These are phyloP conservation scores for Sphaerophoria taeniata DNA, from an alignment of 2,888 invertebrate species.

Conservation along the genomic window DNA sequence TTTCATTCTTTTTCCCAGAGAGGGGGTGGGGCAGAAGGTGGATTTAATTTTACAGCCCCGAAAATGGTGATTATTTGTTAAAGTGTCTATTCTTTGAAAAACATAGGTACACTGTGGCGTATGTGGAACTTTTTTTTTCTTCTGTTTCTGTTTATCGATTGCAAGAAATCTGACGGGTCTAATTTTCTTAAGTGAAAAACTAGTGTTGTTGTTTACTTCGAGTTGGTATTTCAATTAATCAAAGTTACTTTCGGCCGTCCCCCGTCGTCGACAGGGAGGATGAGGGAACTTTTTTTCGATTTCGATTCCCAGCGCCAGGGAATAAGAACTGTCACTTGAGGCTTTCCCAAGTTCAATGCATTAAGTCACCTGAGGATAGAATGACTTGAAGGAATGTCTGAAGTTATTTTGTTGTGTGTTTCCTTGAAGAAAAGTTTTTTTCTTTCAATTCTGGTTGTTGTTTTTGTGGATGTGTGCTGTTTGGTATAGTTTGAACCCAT, in stretches of 20 bases:
- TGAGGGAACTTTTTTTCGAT: slow-evolving; percentile 12
- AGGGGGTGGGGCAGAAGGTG: background rate
- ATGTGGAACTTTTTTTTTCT: slow-evolving; percentile 45
- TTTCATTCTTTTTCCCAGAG: slow-evolving; percentile 48
- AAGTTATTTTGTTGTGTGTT: slow-evolving; percentile 61
- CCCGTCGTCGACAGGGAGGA: background rate
- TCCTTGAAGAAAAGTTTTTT: slow-evolving; percentile 52
- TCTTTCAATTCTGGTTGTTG: slow-evolving; percentile 25
- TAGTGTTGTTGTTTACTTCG: slow-evolving; percentile 39
- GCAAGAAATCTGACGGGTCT: slow-evolving; percentile 35
- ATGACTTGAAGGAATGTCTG: slow-evolving; percentile 35
- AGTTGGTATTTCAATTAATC: slow-evolving; percentile 67
- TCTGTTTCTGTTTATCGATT: too few relatives aligned
- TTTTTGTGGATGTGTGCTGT: slow-evolving; percentile 5
- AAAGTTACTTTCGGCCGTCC: slow-evolving; percentile 38
- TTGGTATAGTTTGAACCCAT: slow-evolving; percentile 16
- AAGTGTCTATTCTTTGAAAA: background rate
- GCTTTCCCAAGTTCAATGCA: slow-evolving; percentile 45
- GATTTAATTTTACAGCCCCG: slow-evolving; percentile 50
- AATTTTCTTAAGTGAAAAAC: slow-evolving; percentile 70
- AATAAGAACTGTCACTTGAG: background rate
- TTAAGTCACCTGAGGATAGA: slow-evolving; percentile 58
- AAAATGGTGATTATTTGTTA: slow-evolving; percentile 33
- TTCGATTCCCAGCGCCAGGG: background rate
- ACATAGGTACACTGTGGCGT: slow-evolving; percentile 14